A percentile compares a stretch with the other conserved stretches of the same genome.
Conservation (phyloP, 1,140 invertebrate genomes). For the Popillia japonica region DNA sequence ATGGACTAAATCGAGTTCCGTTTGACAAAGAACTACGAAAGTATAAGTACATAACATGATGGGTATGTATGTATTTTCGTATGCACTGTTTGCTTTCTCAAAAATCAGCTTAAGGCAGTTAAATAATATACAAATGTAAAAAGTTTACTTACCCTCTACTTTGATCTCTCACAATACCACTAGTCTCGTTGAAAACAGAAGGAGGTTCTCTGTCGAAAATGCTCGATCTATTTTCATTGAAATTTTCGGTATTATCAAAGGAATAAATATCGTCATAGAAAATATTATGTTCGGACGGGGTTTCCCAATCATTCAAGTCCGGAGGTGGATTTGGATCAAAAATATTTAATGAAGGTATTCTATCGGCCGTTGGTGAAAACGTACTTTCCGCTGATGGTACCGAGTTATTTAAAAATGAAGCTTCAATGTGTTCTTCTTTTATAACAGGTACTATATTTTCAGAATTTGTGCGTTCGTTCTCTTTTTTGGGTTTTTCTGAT, state of each 20-base stretch:
- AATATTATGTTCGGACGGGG: not conserved
- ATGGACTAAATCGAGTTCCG: no score
- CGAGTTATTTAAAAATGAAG: not conserved
- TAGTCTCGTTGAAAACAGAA: constrained; percentile 45
- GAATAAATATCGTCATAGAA: constrained; percentile 25
- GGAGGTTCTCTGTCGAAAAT: constrained; percentile 28
- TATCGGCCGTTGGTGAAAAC: not conserved
- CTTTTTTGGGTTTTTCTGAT: no score
- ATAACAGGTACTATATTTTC: not conserved
- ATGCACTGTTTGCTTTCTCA: no score
- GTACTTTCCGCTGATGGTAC: not conserved
- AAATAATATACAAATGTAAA: no score
- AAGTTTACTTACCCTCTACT: constrained; percentile 43
- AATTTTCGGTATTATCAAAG: constrained; percentile 14
- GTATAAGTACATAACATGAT: no score
- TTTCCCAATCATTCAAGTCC: constrained; percentile 11
- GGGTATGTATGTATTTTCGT: no score
- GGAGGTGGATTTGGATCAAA: constrained; percentile 31
- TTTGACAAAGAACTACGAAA: no score
- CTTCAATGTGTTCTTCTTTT: not conserved
- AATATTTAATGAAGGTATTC: not conserved
- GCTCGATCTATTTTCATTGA: constrained; percentile 25
- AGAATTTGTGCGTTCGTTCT: no score
- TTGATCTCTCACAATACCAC: constrained; percentile 44
- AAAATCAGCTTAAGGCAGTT: no score